phyloP scores from a whole-genome alignment of 2,113 vertebrate genomes.

The Rhinichthys klamathensis region DNA sequence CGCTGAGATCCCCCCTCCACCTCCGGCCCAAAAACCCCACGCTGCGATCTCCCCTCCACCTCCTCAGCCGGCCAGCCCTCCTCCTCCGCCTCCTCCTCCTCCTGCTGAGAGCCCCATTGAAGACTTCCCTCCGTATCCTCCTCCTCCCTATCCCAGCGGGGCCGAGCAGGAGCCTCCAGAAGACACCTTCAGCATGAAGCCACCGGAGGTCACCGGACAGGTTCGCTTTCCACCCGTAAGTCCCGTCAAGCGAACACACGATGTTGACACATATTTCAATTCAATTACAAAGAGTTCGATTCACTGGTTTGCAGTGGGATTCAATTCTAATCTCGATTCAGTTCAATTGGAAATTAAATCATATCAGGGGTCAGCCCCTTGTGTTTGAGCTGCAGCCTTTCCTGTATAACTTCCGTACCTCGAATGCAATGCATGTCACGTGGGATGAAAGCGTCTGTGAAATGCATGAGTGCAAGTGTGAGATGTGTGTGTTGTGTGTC shows the following conservation, averaged over 20 bases:
- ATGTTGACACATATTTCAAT: too few species aligned
- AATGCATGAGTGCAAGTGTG: not conserved
- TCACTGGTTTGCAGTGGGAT: too few species aligned
- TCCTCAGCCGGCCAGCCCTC: conserved; percentile 67
- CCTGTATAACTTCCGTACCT: too few species aligned
- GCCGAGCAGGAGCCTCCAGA: conserved; percentile 87
- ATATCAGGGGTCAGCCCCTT: too few species aligned
- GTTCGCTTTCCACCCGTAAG: conserved; percentile 91
- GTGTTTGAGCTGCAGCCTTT: too few species aligned
- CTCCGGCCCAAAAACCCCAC: conserved; percentile 72
- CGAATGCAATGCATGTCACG: not conserved
- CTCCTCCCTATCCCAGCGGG: conserved; percentile 90
- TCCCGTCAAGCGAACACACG: conserved; percentile 39
- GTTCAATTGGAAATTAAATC: too few species aligned
- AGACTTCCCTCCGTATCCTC: conserved; percentile 96
- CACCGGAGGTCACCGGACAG: conserved; percentile 93
- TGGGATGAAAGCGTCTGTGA: not conserved
- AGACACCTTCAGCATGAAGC: conserved; percentile 85
- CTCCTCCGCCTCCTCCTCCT: conserved; percentile 70
- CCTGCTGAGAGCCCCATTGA: conserved; percentile 86
- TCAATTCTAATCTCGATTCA: too few species aligned
- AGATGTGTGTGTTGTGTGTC: too few species aligned
- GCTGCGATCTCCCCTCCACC: conserved; percentile 53
- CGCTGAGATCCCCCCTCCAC: conserved; percentile 49
- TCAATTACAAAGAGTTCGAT: too few species aligned